phyloP scores from a whole-genome alignment of 2,888 invertebrate genomes.

The Athalia circularis region DNA sequence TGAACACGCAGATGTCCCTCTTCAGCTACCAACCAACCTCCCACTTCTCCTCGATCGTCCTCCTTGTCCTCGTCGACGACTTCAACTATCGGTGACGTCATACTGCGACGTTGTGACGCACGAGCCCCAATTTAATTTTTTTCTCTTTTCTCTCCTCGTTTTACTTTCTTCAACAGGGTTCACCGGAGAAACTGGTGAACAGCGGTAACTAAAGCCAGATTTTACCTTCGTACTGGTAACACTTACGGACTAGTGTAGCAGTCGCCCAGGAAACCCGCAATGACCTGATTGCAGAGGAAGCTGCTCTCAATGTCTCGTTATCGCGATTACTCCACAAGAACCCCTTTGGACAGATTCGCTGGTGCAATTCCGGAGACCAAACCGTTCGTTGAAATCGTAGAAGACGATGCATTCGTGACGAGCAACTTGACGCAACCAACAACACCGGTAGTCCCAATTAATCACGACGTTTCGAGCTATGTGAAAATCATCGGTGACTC shows the following conservation, averaged over 20 bases:
- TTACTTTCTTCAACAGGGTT: too few species aligned
- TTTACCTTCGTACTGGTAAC: constrained; percentile 49
- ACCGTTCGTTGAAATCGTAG: not conserved
- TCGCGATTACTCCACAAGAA: constrained; percentile 40
- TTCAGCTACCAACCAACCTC: not conserved
- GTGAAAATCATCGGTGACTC: too few species aligned
- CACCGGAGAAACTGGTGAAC: constrained; percentile 27
- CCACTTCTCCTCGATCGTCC: not conserved
- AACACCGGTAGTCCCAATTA: too few species aligned
- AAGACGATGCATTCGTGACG: not conserved
- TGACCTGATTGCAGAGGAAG: constrained; percentile 50
- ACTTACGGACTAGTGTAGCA: constrained; percentile 57
- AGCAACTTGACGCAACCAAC: too few species aligned
- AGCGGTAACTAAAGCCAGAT: constrained; percentile 39
- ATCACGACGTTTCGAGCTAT: too few species aligned
- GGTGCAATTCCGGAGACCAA: not conserved
- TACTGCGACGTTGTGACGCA: constrained; percentile 25
- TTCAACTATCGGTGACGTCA: not conserved
- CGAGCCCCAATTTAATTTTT: not conserved
- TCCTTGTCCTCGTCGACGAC: not conserved
- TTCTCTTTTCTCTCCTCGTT: too few species aligned
- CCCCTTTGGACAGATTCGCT: not conserved
- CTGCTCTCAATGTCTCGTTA: constrained; percentile 48
- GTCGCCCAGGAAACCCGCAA: constrained; percentile 56
- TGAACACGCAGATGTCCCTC: constrained; percentile 19